Evolutionary conservation across 2,113 vertebrate genomes (phyloP).

Genomic region (Myiozetetes cayanensis): DNA sequence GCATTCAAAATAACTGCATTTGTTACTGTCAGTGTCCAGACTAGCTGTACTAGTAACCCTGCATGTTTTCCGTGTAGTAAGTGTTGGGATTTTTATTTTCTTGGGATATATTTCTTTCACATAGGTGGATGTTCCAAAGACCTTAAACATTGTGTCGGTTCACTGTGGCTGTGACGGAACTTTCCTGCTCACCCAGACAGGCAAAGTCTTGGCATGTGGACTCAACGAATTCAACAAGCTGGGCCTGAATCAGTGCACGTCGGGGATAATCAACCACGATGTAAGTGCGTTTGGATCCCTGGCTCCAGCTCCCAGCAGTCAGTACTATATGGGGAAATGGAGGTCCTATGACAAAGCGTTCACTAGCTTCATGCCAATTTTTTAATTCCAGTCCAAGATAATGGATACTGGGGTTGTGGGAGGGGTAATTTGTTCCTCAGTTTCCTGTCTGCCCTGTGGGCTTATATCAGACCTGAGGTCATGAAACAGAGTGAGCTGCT

Average conservation of each 20-base stretch:
- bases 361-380: neutral
- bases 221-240: conserved; percentile 97
- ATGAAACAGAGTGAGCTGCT: neutral
- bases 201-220: conserved; percentile 95
- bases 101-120: neutral
- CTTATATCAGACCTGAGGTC: neutral
- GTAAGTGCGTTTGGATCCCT: conserved; percentile 58
- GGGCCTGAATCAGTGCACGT: conserved; percentile 92
- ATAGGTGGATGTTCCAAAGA: conserved; percentile 90
- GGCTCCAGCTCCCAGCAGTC: neutral
- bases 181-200: conserved; percentile 91
- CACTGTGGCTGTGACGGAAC: conserved; percentile 92
- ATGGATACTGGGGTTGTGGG: neutral
- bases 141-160: conserved; percentile 87
- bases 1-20: neutral
- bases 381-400: neutral
- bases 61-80: neutral
- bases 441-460: neutral
- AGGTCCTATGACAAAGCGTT: neutral
- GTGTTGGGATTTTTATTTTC: neutral
- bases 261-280: conserved; percentile 93
- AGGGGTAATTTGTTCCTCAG: neutral
- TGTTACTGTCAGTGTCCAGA: neutral
- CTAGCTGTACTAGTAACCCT: neutral
- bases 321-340: neutral